phyloP scores from a whole-genome alignment of 2,113 vertebrate genomes.

The Tachysurus fulvidraco region DNA sequence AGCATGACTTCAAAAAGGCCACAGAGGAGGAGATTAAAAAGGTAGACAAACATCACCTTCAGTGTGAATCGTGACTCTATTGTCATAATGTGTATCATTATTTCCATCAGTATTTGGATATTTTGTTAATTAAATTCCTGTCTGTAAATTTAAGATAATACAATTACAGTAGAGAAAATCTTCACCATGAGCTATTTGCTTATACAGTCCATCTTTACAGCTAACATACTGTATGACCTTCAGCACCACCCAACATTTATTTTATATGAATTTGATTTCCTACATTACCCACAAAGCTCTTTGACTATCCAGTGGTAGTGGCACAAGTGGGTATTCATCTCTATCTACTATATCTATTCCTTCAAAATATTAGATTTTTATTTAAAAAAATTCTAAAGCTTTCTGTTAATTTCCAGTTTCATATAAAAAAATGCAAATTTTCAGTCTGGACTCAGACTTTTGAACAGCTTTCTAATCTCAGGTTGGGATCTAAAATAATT shows the following conservation, averaged over 20 bases:
- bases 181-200: background rate
- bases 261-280: background rate
- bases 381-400: background rate
- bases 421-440: background rate
- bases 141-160: background rate
- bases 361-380: background rate
- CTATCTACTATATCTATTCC: no score
- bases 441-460: background rate
- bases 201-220: background rate
- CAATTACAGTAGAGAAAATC: background rate
- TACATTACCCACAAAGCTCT: background rate
- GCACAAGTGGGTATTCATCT: background rate
- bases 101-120: background rate
- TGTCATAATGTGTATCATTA: background rate
- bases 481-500: background rate
- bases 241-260: background rate
- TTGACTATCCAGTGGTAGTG: background rate
- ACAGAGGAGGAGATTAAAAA: constrained; percentile 97
- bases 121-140: background rate
- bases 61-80: background rate
- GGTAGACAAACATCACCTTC: constrained; percentile 67
- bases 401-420: background rate
- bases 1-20: constrained; percentile 98
- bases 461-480: background rate
- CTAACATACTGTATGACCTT: background rate